Base-by-base conservation (phyloP, 2,113 vertebrate genomes). In the Ictalurus punctatus region DNA sequence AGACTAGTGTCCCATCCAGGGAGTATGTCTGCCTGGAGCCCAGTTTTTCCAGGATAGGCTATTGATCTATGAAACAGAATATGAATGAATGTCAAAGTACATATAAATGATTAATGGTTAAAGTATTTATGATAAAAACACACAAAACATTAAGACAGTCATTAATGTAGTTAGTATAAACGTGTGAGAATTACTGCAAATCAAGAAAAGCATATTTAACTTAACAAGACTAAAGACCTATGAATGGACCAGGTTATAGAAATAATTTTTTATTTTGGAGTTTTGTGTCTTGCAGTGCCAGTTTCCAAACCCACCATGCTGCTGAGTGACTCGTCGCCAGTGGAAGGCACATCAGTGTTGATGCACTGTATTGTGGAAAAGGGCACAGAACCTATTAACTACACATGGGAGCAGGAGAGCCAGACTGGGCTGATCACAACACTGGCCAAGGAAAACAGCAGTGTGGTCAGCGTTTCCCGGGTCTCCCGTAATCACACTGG, bases 301-400 rank as follows among this genome's bases (percentile, higher is more conserved):
- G 94, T 98, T 59, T 95, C 95, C 44, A 97, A 97, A 92, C 97
- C 97, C 58, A 95, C 91, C 6, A 93, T 98, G 76, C 83, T 93
- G 74, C 91, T 96, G 6, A 97, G 95, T 14, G 93, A 96, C 0
- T 92, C 92, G 0, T 94, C 95, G 0, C 97, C 96, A 0, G 94
- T 92, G 0, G 97, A 98, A 91, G 97, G 97, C 44, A 91, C 93
- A 0, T 89, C 86, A 0, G 90, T 97, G 89, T 93, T 92, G 91
- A 94, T 97, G 94, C 93, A 16, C 0, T 98, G 97, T 30, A 10
- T 92, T 0, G 94, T 97, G 83, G 92, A 94, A 34, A 97, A 97
- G 54, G 98, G 97, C 59, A 98, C 97, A 0, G 94, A 92, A 3
- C 98, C 97, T 0, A 92, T 99, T 67, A 91, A 78, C 83, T 98